Conservation (phyloP, 92 coral and sea anemone genomes). For the Heteractis magnifica region DNA sequence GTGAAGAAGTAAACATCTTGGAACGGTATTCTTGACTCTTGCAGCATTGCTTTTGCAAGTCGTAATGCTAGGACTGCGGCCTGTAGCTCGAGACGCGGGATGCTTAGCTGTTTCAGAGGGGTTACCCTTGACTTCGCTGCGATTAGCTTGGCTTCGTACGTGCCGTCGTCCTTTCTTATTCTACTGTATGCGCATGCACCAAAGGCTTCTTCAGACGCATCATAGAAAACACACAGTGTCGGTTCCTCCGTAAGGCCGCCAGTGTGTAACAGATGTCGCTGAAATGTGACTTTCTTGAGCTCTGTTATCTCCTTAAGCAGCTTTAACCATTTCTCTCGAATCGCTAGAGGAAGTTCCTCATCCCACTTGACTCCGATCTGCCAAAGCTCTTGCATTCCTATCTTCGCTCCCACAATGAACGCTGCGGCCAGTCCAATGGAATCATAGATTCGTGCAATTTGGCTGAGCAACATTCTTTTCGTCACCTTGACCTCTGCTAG, state of each 20-base stretch:
- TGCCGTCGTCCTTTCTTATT: constrained; percentile 7
- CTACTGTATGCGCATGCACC: constrained; percentile 56
- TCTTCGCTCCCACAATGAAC: constrained; percentile 49
- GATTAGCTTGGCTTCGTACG: constrained; percentile 19
- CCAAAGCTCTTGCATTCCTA: constrained; percentile 55
- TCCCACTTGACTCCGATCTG: constrained; percentile 56
- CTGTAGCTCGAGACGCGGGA: constrained; percentile 45
- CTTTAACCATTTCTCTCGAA: constrained; percentile 38
- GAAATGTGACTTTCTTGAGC: constrained; percentile 44
- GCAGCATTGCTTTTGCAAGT: constrained; percentile 26
- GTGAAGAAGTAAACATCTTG: constrained; percentile 34
- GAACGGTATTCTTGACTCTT: too few species aligned
- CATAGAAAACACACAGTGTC: too few species aligned
- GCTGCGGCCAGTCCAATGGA: constrained; percentile 56
- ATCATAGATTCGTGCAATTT: too few species aligned
- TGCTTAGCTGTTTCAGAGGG: constrained; percentile 32
- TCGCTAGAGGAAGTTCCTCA: constrained; percentile 30
- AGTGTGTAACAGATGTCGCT: background rate
- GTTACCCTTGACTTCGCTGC: constrained; percentile 51
- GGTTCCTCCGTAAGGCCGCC: constrained; percentile 2
- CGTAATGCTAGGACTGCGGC: constrained; percentile 12
- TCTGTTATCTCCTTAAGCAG: too few species aligned
- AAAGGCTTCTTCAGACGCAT: constrained; percentile 38
- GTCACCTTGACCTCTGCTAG: constrained; percentile 23
- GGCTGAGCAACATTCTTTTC: constrained; percentile 40